Evolutionary conservation across 2,888 invertebrate genomes (phyloP).

Genomic region (Synergus gifuensis): DNA sequence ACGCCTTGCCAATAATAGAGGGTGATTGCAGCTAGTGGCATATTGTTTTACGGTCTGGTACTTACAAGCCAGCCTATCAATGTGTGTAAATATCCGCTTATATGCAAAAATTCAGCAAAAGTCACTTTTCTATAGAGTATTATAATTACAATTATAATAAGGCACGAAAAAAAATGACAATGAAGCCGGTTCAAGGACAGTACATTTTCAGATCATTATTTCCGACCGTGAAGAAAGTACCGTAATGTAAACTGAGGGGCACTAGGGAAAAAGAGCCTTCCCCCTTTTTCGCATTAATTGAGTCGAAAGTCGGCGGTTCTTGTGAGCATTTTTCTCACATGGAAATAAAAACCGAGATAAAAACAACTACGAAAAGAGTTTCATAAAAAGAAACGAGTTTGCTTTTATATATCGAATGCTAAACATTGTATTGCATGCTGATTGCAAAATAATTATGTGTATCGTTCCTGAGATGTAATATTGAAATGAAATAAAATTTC

Average conservation of each 20-base stretch:
- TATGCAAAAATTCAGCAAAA: not conserved
- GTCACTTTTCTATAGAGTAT: not conserved
- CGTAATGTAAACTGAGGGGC: slow-evolving; percentile 14
- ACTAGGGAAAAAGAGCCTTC: slow-evolving; percentile 2
- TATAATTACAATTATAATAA: not conserved
- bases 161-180: slow-evolving; percentile 5
- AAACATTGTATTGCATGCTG: not conserved
- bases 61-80: slow-evolving; percentile 49
- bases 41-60: slow-evolving; percentile 56
- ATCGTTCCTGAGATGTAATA: no score
- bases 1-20: slow-evolving; percentile 64
- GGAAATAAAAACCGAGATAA: not conserved
- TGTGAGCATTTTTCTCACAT: not conserved
- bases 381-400: not conserved
- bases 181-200: slow-evolving; percentile 22
- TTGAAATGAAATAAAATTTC: not conserved
- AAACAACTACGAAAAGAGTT: not conserved
- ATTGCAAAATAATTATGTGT: not conserved
- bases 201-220: slow-evolving; percentile 26
- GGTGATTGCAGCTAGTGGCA: slow-evolving; percentile 56
- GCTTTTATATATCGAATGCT: not conserved
- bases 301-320: not conserved
- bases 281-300: not conserved
- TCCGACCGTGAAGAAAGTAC: slow-evolving; percentile 20
- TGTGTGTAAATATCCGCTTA: slow-evolving; percentile 10